Evolutionary conservation across 2,113 vertebrate species (phyloP).

Genomic region (Dicerorhinus sumatrensis): DNA sequence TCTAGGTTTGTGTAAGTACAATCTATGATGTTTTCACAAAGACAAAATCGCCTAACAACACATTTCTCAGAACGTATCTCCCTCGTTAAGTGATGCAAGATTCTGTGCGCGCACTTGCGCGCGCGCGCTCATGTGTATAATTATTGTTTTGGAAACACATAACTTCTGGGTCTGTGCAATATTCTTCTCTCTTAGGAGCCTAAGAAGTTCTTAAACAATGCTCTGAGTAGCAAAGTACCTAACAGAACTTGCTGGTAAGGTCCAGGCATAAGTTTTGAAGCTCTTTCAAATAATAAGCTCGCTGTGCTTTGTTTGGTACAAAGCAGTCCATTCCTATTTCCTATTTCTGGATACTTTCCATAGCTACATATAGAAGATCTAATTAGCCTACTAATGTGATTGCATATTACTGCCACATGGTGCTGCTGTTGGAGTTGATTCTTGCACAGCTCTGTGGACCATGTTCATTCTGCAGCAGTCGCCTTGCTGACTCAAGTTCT

Average conservation of each 20-base stretch:
- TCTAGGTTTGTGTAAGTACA: too few relatives aligned
- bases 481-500: background rate
- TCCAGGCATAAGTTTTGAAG: background rate
- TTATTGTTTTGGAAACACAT: background rate
- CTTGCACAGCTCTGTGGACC: background rate
- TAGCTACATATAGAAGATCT: background rate
- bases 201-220: background rate
- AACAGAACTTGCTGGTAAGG: background rate
- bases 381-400: background rate
- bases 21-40: too few relatives aligned
- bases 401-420: background rate
- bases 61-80: too few relatives aligned
- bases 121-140: fast-evolving
- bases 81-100: too few relatives aligned
- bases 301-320: background rate
- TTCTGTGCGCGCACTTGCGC: too few relatives aligned
- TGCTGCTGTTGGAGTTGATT: background rate
- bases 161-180: background rate
- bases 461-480: background rate
- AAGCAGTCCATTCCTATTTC: background rate
- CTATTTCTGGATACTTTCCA: background rate
- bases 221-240: background rate
- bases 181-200: background rate
- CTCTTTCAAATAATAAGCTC: background rate
- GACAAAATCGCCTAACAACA: too few relatives aligned